phyloP scores from a whole-genome alignment of 2,113 vertebrate species.

The Apeltes quadracus region DNA sequence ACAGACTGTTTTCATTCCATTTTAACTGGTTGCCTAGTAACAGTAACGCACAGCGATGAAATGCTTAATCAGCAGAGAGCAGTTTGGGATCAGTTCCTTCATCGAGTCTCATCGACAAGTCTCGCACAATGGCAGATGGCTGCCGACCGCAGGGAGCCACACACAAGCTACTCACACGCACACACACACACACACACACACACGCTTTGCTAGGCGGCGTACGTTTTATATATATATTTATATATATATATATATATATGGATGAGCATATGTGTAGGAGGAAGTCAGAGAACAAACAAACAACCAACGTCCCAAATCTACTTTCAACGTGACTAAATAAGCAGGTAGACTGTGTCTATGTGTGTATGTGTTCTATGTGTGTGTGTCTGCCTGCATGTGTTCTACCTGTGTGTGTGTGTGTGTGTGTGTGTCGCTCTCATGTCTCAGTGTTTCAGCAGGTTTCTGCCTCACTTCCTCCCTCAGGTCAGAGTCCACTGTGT shows the following conservation, averaged over 20 bases:
- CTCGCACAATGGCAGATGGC: constrained; percentile 60
- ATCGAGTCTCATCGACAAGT: constrained; percentile 15
- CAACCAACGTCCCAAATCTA: constrained; percentile 3
- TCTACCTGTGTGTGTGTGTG: constrained; percentile 40
- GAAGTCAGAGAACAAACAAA: constrained; percentile 52
- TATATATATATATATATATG: too few relatives aligned
- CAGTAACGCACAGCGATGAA: constrained; percentile 2
- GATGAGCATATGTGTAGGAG: constrained; percentile 61
- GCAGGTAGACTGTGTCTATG: background rate
- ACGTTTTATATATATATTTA: too few relatives aligned
- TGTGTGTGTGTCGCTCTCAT: constrained; percentile 32
- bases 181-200: constrained; percentile 28
- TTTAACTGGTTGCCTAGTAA: constrained; percentile 38
- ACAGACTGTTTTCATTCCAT: background rate
- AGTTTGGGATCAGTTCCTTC: constrained; percentile 26
- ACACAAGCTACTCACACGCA: constrained; percentile 29
- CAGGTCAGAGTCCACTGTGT: constrained; percentile 59
- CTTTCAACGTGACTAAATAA: background rate
- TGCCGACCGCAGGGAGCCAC: constrained; percentile 49
- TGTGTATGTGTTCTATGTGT: background rate
- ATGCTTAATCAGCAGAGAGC: constrained; percentile 21
- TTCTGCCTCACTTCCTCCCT: background rate
- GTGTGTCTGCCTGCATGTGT: constrained; percentile 17
- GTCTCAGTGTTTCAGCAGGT: background rate
- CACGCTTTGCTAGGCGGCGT: constrained; percentile 11